Evolutionary conservation across 2,888 invertebrate genomes (phyloP).

Genomic region (Sinotaia quadrata): DNA sequence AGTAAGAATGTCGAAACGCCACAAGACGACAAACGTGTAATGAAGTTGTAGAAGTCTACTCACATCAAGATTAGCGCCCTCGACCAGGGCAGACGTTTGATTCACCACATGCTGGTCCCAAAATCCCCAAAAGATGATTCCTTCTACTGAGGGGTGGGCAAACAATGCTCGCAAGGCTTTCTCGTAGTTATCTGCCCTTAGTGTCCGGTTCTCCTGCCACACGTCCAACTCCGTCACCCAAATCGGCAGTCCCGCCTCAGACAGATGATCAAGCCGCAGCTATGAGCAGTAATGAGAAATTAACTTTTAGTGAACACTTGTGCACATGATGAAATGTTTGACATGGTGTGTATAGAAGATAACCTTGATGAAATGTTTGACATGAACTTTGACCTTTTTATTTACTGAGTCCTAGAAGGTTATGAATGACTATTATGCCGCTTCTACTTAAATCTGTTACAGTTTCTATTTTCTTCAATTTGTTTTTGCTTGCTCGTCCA

Average conservation of each 20-base stretch:
- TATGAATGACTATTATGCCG: too few species aligned
- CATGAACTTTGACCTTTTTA: too few species aligned
- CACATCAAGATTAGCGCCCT: constrained; percentile 3
- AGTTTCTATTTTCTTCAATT: too few species aligned
- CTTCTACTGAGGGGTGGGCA: constrained; percentile 40
- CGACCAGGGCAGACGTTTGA: constrained; percentile 23
- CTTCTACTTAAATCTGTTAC: too few species aligned
- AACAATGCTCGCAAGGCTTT: constrained; percentile 34
- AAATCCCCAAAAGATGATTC: constrained; percentile 42
- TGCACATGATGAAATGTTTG: too few species aligned
- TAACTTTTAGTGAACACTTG: too few species aligned
- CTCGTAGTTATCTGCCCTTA: constrained; percentile 37
- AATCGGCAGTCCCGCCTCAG: constrained; percentile 39
- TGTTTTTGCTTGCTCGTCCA: too few species aligned
- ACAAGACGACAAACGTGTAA: neutral
- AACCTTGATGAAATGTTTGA: too few species aligned
- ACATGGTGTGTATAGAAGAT: too few species aligned
- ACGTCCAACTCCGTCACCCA: constrained; percentile 45
- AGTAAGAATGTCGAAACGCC: neutral
- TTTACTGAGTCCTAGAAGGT: too few species aligned
- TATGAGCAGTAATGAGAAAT: constrained; percentile 10
- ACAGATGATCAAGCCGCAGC: constrained; percentile 37
- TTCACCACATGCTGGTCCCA: constrained; percentile 38
- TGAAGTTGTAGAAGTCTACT: neutral
- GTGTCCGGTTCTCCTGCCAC: constrained; percentile 35